Base-by-base conservation (phyloP, 2,888 invertebrate species). In the Mycalesis mineus region DNA sequence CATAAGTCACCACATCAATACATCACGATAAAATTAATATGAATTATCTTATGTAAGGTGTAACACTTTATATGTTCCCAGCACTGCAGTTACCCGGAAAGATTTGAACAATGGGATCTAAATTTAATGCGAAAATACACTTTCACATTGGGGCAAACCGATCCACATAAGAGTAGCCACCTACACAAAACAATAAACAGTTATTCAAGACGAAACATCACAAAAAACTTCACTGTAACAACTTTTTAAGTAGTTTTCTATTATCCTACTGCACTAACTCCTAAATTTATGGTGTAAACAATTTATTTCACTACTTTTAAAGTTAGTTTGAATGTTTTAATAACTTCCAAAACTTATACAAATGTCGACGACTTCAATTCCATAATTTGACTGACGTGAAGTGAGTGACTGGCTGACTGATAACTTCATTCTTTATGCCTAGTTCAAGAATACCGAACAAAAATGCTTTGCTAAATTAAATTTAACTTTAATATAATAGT, bases 81-180 rank as follows among this genome's bases (percentile, higher is more conserved):
- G 75, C 37, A 36, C 36, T 22, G 5, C 70, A 70, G 75, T 73
- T 76, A 82, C 79, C 80, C 80, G 80, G 84, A 86, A 86, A 80
- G 76, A 78, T 73, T 73, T 65, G 78, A 86, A 88, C 89, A 89
- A 89, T 89, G 84, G 88, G 85, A 79, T 80, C 82, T 79, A 80
- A 88, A 88, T 84, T 85, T 82, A 84, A 87, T 82, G 85, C 84
- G 83, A 86, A 83, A 82, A 86, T 71, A 75, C 84, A 89, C 89
- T 89, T 89, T 89, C 89, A 88, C 88, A 85, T 80, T 74, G 74
- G 75, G 73, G 73, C 79, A 74, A 77, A 77, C 76, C 75, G 63
- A 81, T 68, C 77, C 74, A 75, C 73, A 73, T 68, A 67, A 63
- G 29, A 47, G 72, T 75, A 82, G 83, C 84, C 86, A 89, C 88